These are phyloP conservation scores for Hippoglossus stenolepis DNA, from an alignment of 2,113 vertebrate genomes.

Conservation along the genomic window DNA sequence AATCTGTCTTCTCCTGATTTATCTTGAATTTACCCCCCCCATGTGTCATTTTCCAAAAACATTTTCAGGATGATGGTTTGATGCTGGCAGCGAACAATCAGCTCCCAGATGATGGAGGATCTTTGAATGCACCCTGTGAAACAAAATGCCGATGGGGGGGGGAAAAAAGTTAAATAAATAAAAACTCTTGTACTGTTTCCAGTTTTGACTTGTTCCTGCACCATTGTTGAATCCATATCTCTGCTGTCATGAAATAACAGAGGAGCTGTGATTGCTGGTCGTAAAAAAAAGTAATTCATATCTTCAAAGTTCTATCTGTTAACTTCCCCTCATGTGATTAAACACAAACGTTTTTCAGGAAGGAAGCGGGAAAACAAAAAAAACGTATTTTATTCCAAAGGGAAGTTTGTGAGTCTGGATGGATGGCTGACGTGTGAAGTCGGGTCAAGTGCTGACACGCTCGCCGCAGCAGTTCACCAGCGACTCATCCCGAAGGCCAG, in stretches of 20 bases:
- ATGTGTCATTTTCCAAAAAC: too few relatives aligned
- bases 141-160: background rate
- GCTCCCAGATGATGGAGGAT: too few relatives aligned
- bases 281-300: conserved; percentile 14
- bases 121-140: background rate
- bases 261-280: background rate
- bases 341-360: background rate
- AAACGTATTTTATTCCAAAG: background rate
- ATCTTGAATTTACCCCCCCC: too few relatives aligned
- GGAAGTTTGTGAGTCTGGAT: background rate
- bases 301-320: background rate
- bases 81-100: too few relatives aligned
- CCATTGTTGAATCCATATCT: conserved; percentile 37
- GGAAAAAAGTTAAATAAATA: background rate
- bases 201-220: conserved; percentile 15
- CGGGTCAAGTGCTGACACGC: conserved; percentile 43
- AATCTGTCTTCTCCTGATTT: too few relatives aligned
- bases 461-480: background rate
- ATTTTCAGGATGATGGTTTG: too few relatives aligned
- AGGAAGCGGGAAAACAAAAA: background rate
- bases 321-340: background rate
- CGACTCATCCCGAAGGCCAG: conserved; percentile 31
- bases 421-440: conserved; percentile 37
- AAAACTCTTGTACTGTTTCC: background rate
- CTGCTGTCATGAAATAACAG: conserved; percentile 21